Base-by-base conservation (phyloP, 2,888 invertebrate species). In the Phragmatobia fuliginosa region DNA sequence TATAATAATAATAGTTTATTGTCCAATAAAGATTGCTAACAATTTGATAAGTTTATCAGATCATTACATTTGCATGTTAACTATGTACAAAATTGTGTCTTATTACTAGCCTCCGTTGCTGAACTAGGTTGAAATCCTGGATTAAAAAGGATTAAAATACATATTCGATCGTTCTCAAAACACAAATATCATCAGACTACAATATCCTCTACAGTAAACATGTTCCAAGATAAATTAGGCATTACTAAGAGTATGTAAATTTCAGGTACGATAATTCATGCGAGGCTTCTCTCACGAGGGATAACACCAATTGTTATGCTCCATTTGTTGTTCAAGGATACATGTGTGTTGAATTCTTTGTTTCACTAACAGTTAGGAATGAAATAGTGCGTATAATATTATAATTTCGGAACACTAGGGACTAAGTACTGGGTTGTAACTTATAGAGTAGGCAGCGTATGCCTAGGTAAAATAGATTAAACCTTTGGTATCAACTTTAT, bases 231-330 rank as follows among this genome's bases (percentile, higher is more conserved):
- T 28, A 56, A 56, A 56, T 56, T 49, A 28, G 56, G 28, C 28
- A 56, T 56, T 56, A 16, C 6, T 16, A 25, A 56, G 56, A 28
- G 56, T 25, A 56, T 56, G 56, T 56, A 56, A 56, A 56, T 56
- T 56, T 16, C 56, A 56, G 56, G 56, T 56, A 56, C 25, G 16
- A 56, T 56, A 56, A 56, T 56, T 56, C 56, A 56, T 56, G 56
- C 56, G 16, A 28, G 56, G 16, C 28, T 1, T 16, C 14, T 56
- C 28, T 56, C 56, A 28, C 16, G 56, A 28, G 56, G 56, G 28
- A 28, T 56, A 56, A 28, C 56, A 28, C 28, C 56, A 56, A 56
- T 56, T 28, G 56, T 28, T 56, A 16, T 28, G 14, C 16, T 56
- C 16, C 52, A 52, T 25, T 56, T 56, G 56, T 56, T 56, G 56